Evolutionary conservation across 2,113 vertebrate species (phyloP), one percentile per base, ranked within the genome.

Genomic region (Corydoras sp.): DNA sequence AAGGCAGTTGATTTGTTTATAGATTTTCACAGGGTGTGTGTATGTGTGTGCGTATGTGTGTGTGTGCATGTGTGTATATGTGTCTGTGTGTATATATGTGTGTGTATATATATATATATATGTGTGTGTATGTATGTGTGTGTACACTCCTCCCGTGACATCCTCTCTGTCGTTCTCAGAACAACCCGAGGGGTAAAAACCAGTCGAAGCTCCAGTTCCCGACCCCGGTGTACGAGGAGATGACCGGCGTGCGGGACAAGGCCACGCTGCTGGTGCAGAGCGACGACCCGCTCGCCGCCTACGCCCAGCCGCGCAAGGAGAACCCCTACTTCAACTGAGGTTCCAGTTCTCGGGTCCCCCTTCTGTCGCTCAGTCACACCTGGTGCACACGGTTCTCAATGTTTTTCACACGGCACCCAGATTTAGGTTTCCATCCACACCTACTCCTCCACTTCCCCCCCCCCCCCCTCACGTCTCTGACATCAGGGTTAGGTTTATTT

Each of bases 161-260:
- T 82, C 30, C 56, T 72, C 14, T 76, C 58, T 13, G 1, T 7
- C 30, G 53, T 49, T 13, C n/a, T n/a, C 13, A 53, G 13, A 53
- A 53, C 14, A 56, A 43, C 35, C 54, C 13, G 13, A 56, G 30
- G 69, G 89, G 89, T 55, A 64, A 48, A 87, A 79, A 75, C 12
- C 9, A 69, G 0, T 62, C 18, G 9, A 81, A 76, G 69, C 32
- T 72, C 11, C 77, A 66, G 32, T n/a, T 66, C 29, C 67, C 60
- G 6, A 68, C 62, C 2, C 76, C 85, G 32, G 83, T 90, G 69
- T 91, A 90, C 7, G 90, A 90, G 78, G 90, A 89, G 72, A 91
- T 91, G 90, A 11, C 68, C 0, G 77, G 79, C 4, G 4, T 80
- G 65, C 5, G 69, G 35, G 29, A 14, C 3, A 88, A 86, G 31